Evolutionary conservation across 2,888 invertebrate species (phyloP).

Genomic region (Lissonota sp.): DNA sequence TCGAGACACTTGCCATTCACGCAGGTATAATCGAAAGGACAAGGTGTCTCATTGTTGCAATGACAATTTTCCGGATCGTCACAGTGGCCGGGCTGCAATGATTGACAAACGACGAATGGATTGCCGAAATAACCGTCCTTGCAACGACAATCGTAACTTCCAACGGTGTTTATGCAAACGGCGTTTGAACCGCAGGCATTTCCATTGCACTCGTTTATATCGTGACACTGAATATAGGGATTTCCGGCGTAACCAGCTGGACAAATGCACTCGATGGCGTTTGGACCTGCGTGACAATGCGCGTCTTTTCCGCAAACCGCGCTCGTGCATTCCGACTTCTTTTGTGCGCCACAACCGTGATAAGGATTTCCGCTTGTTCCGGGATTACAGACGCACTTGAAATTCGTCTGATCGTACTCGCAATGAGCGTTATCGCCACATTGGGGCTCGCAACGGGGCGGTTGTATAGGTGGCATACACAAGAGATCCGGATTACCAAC

Average conservation of each 20-base stretch:
- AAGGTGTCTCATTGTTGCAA: slow-evolving; percentile 89
- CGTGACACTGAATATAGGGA: slow-evolving; percentile 93
- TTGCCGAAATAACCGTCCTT: slow-evolving; percentile 93
- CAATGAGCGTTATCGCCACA: slow-evolving; percentile 95
- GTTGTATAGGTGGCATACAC: slow-evolving; percentile 94
- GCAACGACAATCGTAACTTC: slow-evolving; percentile 95
- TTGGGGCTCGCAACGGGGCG: slow-evolving; percentile 91
- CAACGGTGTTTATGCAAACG: slow-evolving; percentile 94
- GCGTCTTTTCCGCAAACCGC: slow-evolving; percentile 92
- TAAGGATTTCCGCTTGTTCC: slow-evolving; percentile 95
- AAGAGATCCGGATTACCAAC: slow-evolving; percentile 95
- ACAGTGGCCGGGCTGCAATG: slow-evolving; percentile 89
- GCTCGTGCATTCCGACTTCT: slow-evolving; percentile 89
- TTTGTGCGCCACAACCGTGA: slow-evolving; percentile 90
- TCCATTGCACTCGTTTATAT: slow-evolving; percentile 92
- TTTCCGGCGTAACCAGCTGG: slow-evolving; percentile 94
- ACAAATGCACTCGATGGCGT: slow-evolving; percentile 92
- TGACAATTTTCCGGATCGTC: slow-evolving; percentile 88
- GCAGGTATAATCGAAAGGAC: slow-evolving; percentile 91
- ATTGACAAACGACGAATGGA: slow-evolving; percentile 93
- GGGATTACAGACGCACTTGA: slow-evolving; percentile 93
- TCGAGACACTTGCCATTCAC: slow-evolving; percentile 90
- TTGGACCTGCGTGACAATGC: slow-evolving; percentile 90
- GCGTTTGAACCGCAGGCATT: slow-evolving; percentile 94
- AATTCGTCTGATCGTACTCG: slow-evolving; percentile 89